Conservation (phyloP, 2,888 invertebrate species). For the Apoda limacodes region DNA sequence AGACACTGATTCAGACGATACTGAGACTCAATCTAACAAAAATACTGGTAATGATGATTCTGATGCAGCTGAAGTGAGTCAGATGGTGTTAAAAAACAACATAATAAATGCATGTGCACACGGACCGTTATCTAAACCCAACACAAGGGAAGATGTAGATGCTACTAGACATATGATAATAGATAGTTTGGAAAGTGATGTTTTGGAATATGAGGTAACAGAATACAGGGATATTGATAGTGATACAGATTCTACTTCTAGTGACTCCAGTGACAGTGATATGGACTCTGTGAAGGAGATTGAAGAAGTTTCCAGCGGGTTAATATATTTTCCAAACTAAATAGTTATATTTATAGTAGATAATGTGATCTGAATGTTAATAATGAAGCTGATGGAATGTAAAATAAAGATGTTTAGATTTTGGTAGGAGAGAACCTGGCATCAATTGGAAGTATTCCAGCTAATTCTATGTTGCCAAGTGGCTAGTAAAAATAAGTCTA, state of each 20-base stretch:
- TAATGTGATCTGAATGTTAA: too few relatives aligned
- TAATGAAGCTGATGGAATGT: too few relatives aligned
- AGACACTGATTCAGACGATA: conserved; percentile 57
- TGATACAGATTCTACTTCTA: conserved; percentile 43
- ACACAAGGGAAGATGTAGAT: conserved; percentile 31
- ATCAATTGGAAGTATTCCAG: too few relatives aligned
- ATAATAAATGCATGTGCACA: conserved; percentile 64
- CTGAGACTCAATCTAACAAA: conserved; percentile 38
- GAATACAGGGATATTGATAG: conserved; percentile 52
- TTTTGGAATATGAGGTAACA: conserved; percentile 56
- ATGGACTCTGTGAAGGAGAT: conserved; percentile 57
- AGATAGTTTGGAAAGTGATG: conserved; percentile 50
- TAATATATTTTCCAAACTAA: too few relatives aligned
- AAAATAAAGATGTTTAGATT: too few relatives aligned
- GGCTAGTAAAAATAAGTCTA: too few relatives aligned
- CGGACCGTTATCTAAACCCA: conserved; percentile 45
- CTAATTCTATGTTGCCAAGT: too few relatives aligned
- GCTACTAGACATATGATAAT: conserved; percentile 57
- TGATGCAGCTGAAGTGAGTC: conserved; percentile 51
- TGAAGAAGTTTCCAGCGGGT: conserved; percentile 57
- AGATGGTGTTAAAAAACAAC: conserved; percentile 63
- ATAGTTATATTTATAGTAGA: too few relatives aligned
- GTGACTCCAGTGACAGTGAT: conserved; percentile 53
- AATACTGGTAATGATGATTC: conserved; percentile 44
- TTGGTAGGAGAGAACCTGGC: too few relatives aligned